Percentiles rank a stretch among this genome's conserved stretches.
Conservation (phyloP, 2,113 vertebrate species). For the Anoura caudifer region DNA sequence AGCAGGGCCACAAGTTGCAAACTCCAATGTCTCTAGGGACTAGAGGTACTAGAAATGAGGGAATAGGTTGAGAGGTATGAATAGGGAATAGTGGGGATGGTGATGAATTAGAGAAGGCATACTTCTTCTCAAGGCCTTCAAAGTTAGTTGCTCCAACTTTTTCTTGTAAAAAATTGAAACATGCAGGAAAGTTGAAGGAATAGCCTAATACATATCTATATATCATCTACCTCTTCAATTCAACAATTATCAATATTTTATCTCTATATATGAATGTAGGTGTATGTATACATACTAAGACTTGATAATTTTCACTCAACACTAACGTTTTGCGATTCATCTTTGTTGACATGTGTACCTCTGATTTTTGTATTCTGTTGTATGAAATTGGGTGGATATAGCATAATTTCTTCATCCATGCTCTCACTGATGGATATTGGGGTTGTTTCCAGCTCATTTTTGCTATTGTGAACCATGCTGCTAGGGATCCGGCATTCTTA, state of each 20-base stretch:
- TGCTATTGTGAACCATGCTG: background rate
- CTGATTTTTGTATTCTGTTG: background rate
- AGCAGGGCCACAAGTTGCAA: background rate
- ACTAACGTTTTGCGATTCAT: background rate
- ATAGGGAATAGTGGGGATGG: background rate
- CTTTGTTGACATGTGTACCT: background rate
- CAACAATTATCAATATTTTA: background rate
- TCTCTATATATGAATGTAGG: background rate
- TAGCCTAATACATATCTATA: background rate
- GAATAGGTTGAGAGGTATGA: background rate
- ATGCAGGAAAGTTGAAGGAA: background rate
- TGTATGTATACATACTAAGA: background rate
- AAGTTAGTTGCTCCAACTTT: background rate
- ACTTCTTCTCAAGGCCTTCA: background rate
- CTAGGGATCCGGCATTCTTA: slow-evolving; percentile 5
- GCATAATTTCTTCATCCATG: background rate
- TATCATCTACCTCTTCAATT: background rate
- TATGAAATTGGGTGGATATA: background rate
- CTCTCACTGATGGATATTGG: background rate
- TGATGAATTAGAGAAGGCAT: background rate
- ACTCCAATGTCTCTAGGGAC: background rate
- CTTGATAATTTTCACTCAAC: background rate
- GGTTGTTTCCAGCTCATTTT: background rate
- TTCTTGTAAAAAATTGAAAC: slow-evolving; percentile 12
- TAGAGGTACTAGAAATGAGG: background rate